Percentiles rank a stretch among this genome's conserved stretches.
Conservation (phyloP, 2,888 invertebrate genomes). For the Neelides folsomi region DNA sequence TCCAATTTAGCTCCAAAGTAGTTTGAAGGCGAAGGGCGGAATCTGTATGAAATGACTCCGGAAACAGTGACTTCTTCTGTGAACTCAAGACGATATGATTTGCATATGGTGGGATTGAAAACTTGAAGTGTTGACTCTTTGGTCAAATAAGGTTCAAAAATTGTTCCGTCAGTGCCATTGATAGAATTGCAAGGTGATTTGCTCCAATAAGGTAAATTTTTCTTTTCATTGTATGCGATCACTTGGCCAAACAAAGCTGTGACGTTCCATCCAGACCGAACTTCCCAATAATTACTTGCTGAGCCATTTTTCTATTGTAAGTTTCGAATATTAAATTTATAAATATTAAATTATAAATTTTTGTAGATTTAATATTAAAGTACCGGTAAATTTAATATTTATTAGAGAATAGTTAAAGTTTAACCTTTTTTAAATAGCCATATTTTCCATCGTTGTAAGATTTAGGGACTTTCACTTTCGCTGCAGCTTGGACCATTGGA, state of each 20-base stretch:
- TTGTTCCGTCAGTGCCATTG: constrained; percentile 27
- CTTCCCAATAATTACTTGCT: constrained; percentile 20
- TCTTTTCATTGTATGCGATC: constrained; percentile 21
- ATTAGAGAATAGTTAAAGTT: background rate
- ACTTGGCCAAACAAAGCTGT: constrained; percentile 15
- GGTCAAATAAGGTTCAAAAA: constrained; percentile 35
- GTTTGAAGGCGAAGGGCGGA: constrained; percentile 13
- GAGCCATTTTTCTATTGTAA: constrained; percentile 26
- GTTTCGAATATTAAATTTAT: constrained; percentile 4
- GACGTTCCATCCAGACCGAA: constrained; percentile 22
- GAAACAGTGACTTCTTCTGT: constrained; percentile 10
- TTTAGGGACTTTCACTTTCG: constrained; percentile 18
- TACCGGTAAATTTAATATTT: too few relatives aligned
- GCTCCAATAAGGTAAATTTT: constrained; percentile 21
- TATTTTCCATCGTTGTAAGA: constrained; percentile 19
- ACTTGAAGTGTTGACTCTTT: constrained; percentile 33
- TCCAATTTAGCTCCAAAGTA: constrained; percentile 13
- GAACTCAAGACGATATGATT: constrained; percentile 27
- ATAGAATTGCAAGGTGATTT: constrained; percentile 34
- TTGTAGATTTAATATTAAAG: too few relatives aligned
- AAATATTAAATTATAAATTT: background rate
- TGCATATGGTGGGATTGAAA: constrained; percentile 36
- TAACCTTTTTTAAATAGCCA: constrained; percentile 21
- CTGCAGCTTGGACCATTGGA: constrained; percentile 14
- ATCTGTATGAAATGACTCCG: constrained; percentile 17